phyloP scores from a whole-genome alignment of 2,888 invertebrate genomes.

The Drosophila tanythrix region DNA sequence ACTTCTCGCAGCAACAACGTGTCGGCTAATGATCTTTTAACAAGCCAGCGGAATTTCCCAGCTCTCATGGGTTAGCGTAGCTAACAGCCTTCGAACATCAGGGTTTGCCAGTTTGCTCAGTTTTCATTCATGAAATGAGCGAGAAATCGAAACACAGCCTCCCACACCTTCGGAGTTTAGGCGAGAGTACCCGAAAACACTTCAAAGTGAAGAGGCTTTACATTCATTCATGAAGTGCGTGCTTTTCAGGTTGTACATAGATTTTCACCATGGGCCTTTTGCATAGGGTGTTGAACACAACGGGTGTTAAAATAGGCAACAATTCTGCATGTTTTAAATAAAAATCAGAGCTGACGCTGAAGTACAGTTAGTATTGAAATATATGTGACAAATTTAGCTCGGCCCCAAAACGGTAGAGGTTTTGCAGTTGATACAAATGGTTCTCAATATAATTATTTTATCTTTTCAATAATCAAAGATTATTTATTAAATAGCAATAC shows the following conservation, averaged over 20 bases:
- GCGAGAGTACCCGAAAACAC: conserved; percentile 56
- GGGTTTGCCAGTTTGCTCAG: not conserved
- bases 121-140: conserved; percentile 71
- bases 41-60: conserved; percentile 78
- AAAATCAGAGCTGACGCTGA: not conserved
- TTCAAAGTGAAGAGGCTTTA: conserved; percentile 76
- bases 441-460: not conserved
- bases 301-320: conserved; percentile 26
- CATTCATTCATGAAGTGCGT: conserved; percentile 79
- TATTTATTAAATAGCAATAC: not conserved
- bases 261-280: conserved; percentile 22
- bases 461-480: not conserved
- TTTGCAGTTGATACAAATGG: not conserved
- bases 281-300: conserved; percentile 26
- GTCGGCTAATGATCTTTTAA: conserved; percentile 84
- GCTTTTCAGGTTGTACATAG: conserved; percentile 39
- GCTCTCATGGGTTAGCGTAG: conserved; percentile 39
- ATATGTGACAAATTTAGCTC: not conserved
- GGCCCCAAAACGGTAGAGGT: not conserved
- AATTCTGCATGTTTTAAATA: conserved; percentile 5
- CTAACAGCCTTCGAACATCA: conserved; percentile 12
- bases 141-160: conserved; percentile 19
- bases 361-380: conserved; percentile 5
- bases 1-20: conserved; percentile 46
- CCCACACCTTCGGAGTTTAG: conserved; percentile 7